phyloP scores from a whole-genome alignment of 2,113 vertebrate genomes.

The Romanogobio albipinnatus region DNA sequence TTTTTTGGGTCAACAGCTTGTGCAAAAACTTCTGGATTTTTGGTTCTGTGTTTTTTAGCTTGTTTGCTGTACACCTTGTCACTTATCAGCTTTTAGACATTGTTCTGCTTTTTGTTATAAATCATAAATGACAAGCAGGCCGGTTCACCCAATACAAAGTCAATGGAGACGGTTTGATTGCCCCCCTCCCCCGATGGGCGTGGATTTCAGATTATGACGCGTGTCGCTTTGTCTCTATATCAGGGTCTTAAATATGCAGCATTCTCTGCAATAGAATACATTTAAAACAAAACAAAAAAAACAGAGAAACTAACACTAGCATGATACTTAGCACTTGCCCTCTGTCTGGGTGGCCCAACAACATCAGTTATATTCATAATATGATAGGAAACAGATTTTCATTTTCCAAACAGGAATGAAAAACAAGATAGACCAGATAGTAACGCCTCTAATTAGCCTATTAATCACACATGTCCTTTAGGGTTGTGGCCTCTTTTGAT shows the following conservation, averaged over 20 bases:
- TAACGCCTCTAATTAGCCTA: conserved; percentile 40
- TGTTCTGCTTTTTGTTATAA: too few species aligned
- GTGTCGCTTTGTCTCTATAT: too few species aligned
- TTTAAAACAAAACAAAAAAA: background rate
- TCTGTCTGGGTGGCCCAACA: conserved; percentile 1
- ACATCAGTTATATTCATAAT: background rate
- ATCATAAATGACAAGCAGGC: too few species aligned
- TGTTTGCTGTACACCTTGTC: too few species aligned
- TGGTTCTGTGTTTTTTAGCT: too few species aligned
- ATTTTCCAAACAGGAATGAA: background rate
- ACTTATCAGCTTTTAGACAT: too few species aligned
- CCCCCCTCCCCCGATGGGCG: too few species aligned
- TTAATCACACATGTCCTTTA: conserved; percentile 66
- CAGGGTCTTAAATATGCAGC: background rate
- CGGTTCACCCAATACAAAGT: too few species aligned
- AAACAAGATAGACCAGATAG: background rate
- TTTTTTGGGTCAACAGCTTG: too few species aligned
- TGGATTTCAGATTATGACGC: too few species aligned
- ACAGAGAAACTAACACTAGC: background rate
- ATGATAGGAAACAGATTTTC: background rate
- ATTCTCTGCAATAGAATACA: background rate
- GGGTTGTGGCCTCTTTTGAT: conserved; percentile 65
- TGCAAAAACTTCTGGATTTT: too few species aligned
- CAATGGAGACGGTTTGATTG: too few species aligned
- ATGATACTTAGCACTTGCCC: background rate